Evolutionary conservation across 2,797 vertebrate genomes (phyloP).

Genomic region (Pelodytes ibericus): DNA sequence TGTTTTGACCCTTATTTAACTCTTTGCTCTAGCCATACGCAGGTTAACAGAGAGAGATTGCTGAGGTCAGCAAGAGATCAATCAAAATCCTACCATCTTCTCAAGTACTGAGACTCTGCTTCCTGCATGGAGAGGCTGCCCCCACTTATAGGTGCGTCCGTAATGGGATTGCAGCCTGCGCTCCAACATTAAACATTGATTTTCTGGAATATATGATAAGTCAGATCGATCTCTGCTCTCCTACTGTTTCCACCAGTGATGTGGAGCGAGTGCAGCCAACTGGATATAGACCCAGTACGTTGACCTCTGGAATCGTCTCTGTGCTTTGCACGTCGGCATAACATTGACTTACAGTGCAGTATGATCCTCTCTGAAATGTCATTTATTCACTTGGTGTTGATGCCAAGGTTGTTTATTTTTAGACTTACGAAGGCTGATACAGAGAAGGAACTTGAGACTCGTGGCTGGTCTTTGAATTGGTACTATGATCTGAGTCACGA

Average conservation of each 20-base stretch:
- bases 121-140: slow-evolving; percentile 1
- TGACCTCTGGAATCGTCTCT: slow-evolving; percentile 4
- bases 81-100: slow-evolving; percentile 17
- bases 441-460: neutral
- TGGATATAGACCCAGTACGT: slow-evolving; percentile 4
- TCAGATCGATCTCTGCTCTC: slow-evolving; percentile 27
- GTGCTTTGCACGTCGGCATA: neutral
- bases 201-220: slow-evolving; percentile 48
- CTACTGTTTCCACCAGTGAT: slow-evolving; percentile 9
- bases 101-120: neutral
- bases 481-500: neutral
- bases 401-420: slow-evolving; percentile 20
- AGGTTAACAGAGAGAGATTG: slow-evolving; percentile 16
- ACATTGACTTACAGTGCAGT: neutral
- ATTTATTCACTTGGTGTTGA: slow-evolving; percentile 14
- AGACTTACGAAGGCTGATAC: neutral
- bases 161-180: slow-evolving; percentile 40
- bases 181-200: slow-evolving; percentile 53
- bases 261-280: neutral
- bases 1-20: slow-evolving; percentile 19
- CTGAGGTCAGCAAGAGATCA: slow-evolving; percentile 33
- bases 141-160: slow-evolving; percentile 27
- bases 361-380: slow-evolving; percentile 2
- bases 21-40: neutral
- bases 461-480: slow-evolving; percentile 9